Base-by-base conservation (phyloP, 2,797 vertebrate species). In the Rhinatrema bivittatum region DNA sequence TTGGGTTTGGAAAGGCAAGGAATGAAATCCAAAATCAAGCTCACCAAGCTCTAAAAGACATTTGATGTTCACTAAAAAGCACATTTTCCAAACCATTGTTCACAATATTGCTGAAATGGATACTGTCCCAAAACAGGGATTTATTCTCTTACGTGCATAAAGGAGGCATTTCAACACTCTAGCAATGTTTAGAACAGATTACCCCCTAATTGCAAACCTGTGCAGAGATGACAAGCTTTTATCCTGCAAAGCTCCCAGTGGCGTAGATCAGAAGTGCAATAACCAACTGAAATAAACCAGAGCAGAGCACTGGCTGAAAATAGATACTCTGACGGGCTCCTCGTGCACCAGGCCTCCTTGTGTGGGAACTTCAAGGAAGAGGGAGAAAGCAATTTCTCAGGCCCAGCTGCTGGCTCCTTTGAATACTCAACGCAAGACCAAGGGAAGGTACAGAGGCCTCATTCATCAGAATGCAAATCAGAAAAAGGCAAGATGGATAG, bases 111-210 rank as follows among this genome's bases (percentile, higher is more conserved):
- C n/a, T n/a, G 1, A 2, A 22, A 35, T 74, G 70, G 74, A 62
- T 54, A 62, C 53, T 3, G 10, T 67, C 74, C 66, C 62, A 64
- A 78, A 75, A 47, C 16, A 14, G 48, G 50, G 56, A 75, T 78
- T 79, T 71, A 72, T 81, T 71, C 62, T 68, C 45, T 70, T 62
- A 70, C 62, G 62, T 40, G 32, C 76, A 72, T 56, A 48, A 52
- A 61, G 61, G 50, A 76, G 58, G 79, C 82, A 84, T 80, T 78
- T 78, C 72, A 43, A 51, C 60, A 84, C 89, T 87, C 84, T 75
- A 77, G 60, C 40, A 48, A 65, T 56, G 77, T 84, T 86, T 70
- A 80, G 68, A 74, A 74, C 74, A 80, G 79, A 76, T 83, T 81
- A 79, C 44, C 50, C 55, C 60, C 68, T 76, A 77, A 78, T 65